These are phyloP conservation scores for Chouioia cunea DNA, from an alignment of 2,888 invertebrate genomes.

Conservation along the genomic window DNA sequence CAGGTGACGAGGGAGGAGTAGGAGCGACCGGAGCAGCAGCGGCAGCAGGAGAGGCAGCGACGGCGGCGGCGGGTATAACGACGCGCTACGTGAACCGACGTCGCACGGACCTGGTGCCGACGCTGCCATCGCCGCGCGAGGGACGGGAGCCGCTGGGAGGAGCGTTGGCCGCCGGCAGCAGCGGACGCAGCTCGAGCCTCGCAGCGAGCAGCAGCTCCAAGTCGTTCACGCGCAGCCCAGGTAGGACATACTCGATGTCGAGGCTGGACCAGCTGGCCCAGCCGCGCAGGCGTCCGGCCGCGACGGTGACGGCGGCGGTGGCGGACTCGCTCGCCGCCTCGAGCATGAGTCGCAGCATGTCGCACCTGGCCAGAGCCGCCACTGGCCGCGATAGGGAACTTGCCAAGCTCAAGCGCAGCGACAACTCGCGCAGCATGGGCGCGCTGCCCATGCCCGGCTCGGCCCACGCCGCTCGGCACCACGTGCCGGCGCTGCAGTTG, in stretches of 20 bases:
- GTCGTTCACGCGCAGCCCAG: conserved; percentile 73
- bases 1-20: conserved; percentile 40
- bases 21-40: conserved; percentile 5
- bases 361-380: conserved; percentile 74
- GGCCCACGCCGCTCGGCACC: not conserved
- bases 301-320: conserved; percentile 60
- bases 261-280: conserved; percentile 88
- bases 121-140: conserved; percentile 82
- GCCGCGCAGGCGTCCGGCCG: conserved; percentile 73
- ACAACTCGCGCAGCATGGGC: conserved; percentile 68
- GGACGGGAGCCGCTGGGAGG: conserved; percentile 44
- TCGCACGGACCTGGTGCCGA: conserved; percentile 92
- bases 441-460: conserved; percentile 57
- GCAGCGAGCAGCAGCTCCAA: conserved; percentile 55
- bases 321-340: conserved; percentile 63
- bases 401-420: conserved; percentile 66
- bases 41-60: not conserved
- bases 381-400: conserved; percentile 74
- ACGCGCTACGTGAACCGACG: conserved; percentile 85
- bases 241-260: conserved; percentile 95
- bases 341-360: conserved; percentile 80
- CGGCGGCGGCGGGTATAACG: conserved; percentile 58
- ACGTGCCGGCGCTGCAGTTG: no score
- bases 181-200: conserved; percentile 1
- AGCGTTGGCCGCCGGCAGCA: not conserved